phyloP scores from a whole-genome alignment of 1,140 invertebrate genomes.

The Bilobella aurantiaca region DNA sequence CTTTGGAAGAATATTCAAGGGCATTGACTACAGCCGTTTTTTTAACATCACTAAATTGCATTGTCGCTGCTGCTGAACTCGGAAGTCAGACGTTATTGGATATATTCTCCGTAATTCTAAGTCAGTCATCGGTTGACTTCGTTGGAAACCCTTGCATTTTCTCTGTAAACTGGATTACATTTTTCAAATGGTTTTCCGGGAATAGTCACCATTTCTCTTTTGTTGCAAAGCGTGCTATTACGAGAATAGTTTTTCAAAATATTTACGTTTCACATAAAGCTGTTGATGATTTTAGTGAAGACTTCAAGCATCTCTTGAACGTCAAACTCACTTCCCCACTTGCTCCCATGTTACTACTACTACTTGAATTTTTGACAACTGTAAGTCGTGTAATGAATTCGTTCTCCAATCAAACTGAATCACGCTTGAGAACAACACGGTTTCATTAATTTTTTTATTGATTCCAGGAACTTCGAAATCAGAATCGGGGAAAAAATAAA shows the following conservation, averaged over 20 bases:
- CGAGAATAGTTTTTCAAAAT: conserved; percentile 15
- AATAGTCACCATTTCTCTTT: conserved; percentile 9
- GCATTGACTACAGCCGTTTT: background rate
- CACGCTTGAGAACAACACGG: too few species aligned
- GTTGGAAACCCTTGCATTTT: conserved; percentile 24
- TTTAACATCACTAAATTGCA: background rate
- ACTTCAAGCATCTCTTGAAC: conserved; percentile 12
- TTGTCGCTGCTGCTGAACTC: background rate
- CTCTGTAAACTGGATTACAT: conserved; percentile 15
- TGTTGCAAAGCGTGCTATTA: background rate
- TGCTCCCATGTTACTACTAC: background rate
- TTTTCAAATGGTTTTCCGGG: conserved; percentile 18
- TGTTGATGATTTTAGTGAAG: conserved; percentile 11
- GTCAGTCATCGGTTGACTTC: conserved; percentile 6
- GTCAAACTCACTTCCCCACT: background rate
- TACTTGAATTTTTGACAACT: conserved; percentile 16
- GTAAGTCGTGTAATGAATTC: too few species aligned
- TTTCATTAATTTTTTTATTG: too few species aligned
- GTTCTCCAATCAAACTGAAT: too few species aligned
- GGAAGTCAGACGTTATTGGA: background rate
- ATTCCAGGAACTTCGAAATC: too few species aligned
- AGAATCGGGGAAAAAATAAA: too few species aligned
- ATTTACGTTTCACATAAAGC: conserved; percentile 24
- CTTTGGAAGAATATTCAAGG: conserved; percentile 11
- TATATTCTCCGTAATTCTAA: conserved; percentile 5